Evolutionary conservation across 2,113 vertebrate species (phyloP), one percentile per base, ranked within the genome.

Genomic region (Microcebus jonahi): DNA sequence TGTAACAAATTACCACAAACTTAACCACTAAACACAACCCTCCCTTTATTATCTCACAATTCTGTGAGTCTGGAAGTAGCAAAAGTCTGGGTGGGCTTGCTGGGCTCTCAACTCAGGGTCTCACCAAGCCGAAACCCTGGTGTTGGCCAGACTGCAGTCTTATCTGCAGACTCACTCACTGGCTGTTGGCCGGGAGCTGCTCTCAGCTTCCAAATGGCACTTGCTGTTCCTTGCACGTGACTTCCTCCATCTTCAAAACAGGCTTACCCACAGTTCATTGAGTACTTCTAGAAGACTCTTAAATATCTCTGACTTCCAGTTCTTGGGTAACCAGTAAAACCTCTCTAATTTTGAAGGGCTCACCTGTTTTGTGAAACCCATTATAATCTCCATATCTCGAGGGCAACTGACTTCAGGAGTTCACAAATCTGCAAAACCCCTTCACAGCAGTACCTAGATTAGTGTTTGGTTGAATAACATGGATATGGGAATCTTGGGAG

Each of bases 131-230:
- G 42, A 77, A 8, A 12, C 13, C 15, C n/a, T 18, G 45, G 50
- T 9, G 15, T 2, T 2, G 6, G 8, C 8, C 0, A 0, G 14
- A 25, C 23, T 67, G 2, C 10, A 29, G 48, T 50, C 11, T 20
- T 11, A 1, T 10, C 27, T 12, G 31, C 25, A 88, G 36, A 29
- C 15, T 75, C 12, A 29, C 15, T 75, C 12, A 17, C 70, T 63
- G 57, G 42, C 12, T 42, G 14, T 55, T 1, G 0, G 8, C 6
- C 0, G 0, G 34, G 7, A 71, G 21, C 3, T 27, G 17, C 67
- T 57, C 27, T 71, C 39, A 20, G 21, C 15, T 50, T 12, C 57
- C 61, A 36, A 4, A 0, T 18, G 31, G 15, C 11, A 5, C 68
- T 4, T 70, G 20, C 25, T n/a, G 27, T 1, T 61, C 53, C 61